Evolutionary conservation across 53 echinoderm and acorn worm species (phyloP), one percentile per base, ranked within the genome.

Genomic region (Astropecten irregularis): DNA sequence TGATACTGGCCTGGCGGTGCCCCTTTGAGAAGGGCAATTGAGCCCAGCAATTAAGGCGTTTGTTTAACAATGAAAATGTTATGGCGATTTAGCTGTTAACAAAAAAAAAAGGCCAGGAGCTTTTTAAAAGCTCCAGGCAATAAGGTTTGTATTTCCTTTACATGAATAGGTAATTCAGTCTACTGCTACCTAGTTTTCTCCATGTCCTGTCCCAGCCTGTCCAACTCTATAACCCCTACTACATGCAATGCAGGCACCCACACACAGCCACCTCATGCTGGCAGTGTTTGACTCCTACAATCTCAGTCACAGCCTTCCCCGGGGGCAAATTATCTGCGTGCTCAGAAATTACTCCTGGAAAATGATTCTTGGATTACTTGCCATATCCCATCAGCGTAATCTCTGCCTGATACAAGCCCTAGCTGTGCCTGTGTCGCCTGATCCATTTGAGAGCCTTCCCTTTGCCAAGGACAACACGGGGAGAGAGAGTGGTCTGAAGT

Each of bases 341-440:
- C 85, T 68, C 62, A 73, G 60, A 73, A 85, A 85, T 85, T 85
- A 85, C 72, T 62, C 48, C 85, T 61, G 73, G 61, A 85, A 85
- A 85, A 85, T 68, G 85, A 85, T 85, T 85, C 85, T 63, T 60
- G 85, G 85, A 85, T 85, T 85, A 85, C 85, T 59, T 85, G 85
- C 85, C 85, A 85, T 32, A 38, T 85, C 72, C 48, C 71, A 85
- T 85, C 71, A 72, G 47, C 31, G 72, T 85, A 85, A 85, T 85
- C 36, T 49, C 71, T 44, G 33, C 57, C 29, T 85, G 85, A 85
- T 48, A 73, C 61, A 60, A 68, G 72, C 85, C 33, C 85, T 85
- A 60, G 85, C 85, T 85, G 85, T 85, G 85, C 71, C 71, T 38
- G 73, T 85, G 85, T 85, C 85, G 71, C 85, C 72, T 50, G 49